phyloP scores from a whole-genome alignment of 2,113 vertebrate genomes.

The Otocyon megalotis region DNA sequence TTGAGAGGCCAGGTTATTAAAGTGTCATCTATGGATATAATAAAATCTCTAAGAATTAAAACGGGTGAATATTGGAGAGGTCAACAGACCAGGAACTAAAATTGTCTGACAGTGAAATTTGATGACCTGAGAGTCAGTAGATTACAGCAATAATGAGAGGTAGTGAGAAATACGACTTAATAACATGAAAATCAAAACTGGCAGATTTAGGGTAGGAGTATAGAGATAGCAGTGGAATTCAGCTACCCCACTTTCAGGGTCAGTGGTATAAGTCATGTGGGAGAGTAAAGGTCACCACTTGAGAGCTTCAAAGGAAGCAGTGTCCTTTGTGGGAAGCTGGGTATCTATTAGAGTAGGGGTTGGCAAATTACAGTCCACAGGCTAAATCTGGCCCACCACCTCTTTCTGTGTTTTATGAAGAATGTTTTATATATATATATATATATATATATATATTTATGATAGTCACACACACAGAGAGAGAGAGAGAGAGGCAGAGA shows the following conservation, averaged over 20 bases:
- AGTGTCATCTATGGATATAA: neutral
- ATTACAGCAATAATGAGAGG: neutral
- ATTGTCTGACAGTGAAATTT: neutral
- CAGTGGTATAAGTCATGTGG: neutral
- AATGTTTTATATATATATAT: constrained; percentile 19
- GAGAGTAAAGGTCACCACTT: neutral
- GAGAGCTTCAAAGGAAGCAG: neutral
- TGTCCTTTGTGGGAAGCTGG: neutral
- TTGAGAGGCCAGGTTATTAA: constrained; percentile 14
- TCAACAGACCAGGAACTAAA: neutral
- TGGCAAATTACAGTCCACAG: neutral
- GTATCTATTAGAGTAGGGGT: neutral
- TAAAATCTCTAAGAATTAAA: constrained; percentile 32
- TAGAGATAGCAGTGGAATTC: neutral
- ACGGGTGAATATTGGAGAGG: neutral
- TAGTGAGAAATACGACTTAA: neutral
- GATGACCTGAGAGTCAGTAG: neutral
- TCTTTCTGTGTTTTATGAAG: neutral
- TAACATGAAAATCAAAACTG: neutral
- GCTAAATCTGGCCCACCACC: neutral
- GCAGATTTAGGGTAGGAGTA: neutral
- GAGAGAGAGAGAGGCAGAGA: too few relatives aligned
- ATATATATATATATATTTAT: too few relatives aligned
- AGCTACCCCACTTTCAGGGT: neutral
- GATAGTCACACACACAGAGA: too few relatives aligned